A percentile compares a stretch with the other conserved stretches of the same genome.
Evolutionary conservation across 2,113 vertebrate species (phyloP).

Genomic region (Charadrius vociferus): DNA sequence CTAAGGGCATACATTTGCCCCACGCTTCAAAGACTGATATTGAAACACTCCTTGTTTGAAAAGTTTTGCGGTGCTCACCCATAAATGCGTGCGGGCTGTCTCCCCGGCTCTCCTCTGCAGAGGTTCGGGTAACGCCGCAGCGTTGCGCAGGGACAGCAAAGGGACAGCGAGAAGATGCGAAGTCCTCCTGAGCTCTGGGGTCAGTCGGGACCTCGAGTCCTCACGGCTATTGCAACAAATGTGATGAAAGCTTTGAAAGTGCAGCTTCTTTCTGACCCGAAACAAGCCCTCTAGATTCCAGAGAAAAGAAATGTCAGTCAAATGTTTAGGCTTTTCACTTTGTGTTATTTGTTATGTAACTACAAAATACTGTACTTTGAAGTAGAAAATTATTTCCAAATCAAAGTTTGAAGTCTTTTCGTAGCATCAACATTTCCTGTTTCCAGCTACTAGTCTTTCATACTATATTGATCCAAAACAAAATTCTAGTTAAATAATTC

Average conservation of each 20-base stretch:
- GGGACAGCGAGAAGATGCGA: neutral
- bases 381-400: neutral
- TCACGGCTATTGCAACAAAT: neutral
- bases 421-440: accelerated
- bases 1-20: neutral
- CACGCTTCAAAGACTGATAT: accelerated
- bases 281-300: neutral
- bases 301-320: neutral
- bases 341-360: neutral
- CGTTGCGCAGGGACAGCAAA: accelerated
- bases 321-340: neutral
- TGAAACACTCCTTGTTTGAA: accelerated
- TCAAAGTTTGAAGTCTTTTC: neutral
- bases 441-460: neutral
- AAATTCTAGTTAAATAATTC: neutral
- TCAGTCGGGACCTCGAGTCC: accelerated
- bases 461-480: neutral
- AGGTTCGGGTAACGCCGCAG: accelerated
- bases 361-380: neutral
- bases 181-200: neutral
- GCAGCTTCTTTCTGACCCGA: neutral
- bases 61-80: neutral
- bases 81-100: accelerated
- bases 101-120: neutral
- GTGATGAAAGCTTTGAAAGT: accelerated